Evolutionary conservation across 2,797 vertebrate genomes (phyloP).

Genomic region (Phoxinus dragarum): DNA sequence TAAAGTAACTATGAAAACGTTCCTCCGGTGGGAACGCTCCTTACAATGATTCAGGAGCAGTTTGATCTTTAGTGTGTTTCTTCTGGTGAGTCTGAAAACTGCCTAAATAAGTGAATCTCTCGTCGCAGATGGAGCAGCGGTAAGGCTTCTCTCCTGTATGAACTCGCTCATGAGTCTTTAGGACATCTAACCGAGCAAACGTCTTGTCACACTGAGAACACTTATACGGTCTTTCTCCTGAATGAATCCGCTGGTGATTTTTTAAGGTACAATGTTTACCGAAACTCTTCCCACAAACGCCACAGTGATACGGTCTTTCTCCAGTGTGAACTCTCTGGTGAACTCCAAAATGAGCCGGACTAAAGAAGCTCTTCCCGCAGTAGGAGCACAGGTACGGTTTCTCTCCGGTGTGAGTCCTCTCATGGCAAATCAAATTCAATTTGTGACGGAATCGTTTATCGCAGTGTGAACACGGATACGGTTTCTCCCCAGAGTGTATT

Average conservation of each 20-base stretch:
- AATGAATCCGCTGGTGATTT: background rate
- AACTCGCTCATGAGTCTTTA: background rate
- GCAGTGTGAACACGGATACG: too few relatives aligned
- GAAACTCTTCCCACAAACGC: background rate
- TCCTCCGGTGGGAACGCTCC: too few relatives aligned
- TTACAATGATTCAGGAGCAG: too few relatives aligned
- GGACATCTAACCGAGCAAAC: background rate
- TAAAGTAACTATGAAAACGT: too few relatives aligned
- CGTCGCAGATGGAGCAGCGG: background rate
- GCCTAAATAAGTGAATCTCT: background rate
- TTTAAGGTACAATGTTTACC: background rate
- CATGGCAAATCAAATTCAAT: too few relatives aligned
- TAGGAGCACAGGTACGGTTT: too few relatives aligned
- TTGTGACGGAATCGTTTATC: too few relatives aligned
- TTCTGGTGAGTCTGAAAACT: background rate
- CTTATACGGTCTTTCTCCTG: background rate
- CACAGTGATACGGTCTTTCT: too few relatives aligned
- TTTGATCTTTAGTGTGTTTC: background rate
- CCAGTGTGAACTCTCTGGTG: too few relatives aligned
- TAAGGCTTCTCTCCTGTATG: background rate
- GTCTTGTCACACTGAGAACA: background rate
- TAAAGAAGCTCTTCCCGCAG: too few relatives aligned
- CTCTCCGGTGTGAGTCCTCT: too few relatives aligned
- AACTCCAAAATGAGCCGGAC: fast-evolving
- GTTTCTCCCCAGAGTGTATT: too few relatives aligned